phyloP scores from a whole-genome alignment of 2,888 invertebrate species.

The Bruchidius siliquastri region DNA sequence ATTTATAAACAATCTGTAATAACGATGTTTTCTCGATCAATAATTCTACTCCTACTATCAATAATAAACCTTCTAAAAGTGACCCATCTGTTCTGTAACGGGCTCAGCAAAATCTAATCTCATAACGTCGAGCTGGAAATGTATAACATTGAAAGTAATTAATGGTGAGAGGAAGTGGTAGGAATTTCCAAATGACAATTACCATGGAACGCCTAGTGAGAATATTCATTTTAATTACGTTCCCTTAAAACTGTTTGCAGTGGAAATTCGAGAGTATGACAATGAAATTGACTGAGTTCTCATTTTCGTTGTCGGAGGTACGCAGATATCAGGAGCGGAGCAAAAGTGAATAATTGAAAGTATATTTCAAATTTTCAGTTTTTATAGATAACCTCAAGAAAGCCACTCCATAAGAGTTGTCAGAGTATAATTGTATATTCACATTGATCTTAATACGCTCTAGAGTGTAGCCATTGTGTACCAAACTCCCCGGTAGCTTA shows the following conservation, averaged over 20 bases:
- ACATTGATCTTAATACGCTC: too few relatives aligned
- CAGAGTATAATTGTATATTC: too few relatives aligned
- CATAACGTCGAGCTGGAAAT: not conserved
- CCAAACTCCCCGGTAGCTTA: too few relatives aligned
- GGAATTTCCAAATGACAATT: constrained; percentile 16
- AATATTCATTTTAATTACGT: constrained; percentile 21
- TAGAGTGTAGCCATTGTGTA: too few relatives aligned
- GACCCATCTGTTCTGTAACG: not conserved
- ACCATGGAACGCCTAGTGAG: constrained; percentile 14
- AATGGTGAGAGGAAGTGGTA: constrained; percentile 7
- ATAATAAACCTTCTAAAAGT: not conserved
- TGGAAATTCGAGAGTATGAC: constrained; percentile 19
- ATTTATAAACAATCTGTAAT: too few relatives aligned
- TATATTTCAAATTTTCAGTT: too few relatives aligned
- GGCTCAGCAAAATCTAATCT: not conserved
- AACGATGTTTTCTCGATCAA: not conserved
- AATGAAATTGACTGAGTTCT: constrained; percentile 27
- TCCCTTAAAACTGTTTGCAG: constrained; percentile 16
- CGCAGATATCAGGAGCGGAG: not conserved
- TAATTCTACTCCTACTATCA: not conserved
- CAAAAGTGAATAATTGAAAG: too few relatives aligned
- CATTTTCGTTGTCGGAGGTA: constrained; percentile 1
- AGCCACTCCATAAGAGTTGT: too few relatives aligned
- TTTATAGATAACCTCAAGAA: too few relatives aligned
- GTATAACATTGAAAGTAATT: not conserved